Conservation (phyloP, 2,888 invertebrate species). For the Baccha elongata region DNA sequence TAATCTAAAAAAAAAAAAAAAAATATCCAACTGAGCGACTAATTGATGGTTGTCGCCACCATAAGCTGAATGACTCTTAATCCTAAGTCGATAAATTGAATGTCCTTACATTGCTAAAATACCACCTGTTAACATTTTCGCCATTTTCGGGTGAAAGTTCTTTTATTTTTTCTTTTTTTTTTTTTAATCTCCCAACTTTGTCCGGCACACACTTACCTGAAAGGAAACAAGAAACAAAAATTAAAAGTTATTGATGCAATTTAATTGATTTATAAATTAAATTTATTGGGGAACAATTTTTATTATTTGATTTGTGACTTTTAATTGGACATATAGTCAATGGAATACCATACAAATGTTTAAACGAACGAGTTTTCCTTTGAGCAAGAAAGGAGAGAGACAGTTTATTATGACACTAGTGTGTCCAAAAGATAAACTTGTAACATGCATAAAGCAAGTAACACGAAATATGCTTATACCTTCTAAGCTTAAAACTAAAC, state of each 20-base stretch:
- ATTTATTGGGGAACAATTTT: slow-evolving; percentile 55
- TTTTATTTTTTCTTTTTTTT: neutral
- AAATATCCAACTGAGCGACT: slow-evolving; percentile 21
- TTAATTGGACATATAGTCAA: slow-evolving; percentile 64
- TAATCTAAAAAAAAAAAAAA: neutral
- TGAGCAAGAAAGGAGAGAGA: slow-evolving; percentile 39
- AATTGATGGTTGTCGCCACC: slow-evolving; percentile 59
- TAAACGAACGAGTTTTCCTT: slow-evolving; percentile 39
- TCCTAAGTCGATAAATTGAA: slow-evolving; percentile 26
- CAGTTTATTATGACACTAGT: slow-evolving; percentile 28
- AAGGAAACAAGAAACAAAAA: slow-evolving; percentile 40
- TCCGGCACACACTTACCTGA: slow-evolving; percentile 53
- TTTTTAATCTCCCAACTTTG: neutral
- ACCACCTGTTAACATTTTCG: slow-evolving; percentile 64
- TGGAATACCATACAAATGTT: slow-evolving; percentile 28
- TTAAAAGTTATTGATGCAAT: slow-evolving; percentile 58
- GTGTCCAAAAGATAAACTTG: slow-evolving; percentile 32
- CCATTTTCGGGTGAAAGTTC: slow-evolving; percentile 66
- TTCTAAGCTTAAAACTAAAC: neutral
- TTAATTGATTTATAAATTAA: slow-evolving; percentile 64
- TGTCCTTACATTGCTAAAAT: slow-evolving; percentile 53
- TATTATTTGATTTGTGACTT: slow-evolving; percentile 65
- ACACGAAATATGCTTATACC: neutral
- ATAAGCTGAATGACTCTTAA: slow-evolving; percentile 19
- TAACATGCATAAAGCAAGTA: slow-evolving; percentile 32